A percentile compares a stretch with the other conserved stretches of the same genome.
Conservation (phyloP, 1,140 invertebrate genomes). For the Amyelois transitella region DNA sequence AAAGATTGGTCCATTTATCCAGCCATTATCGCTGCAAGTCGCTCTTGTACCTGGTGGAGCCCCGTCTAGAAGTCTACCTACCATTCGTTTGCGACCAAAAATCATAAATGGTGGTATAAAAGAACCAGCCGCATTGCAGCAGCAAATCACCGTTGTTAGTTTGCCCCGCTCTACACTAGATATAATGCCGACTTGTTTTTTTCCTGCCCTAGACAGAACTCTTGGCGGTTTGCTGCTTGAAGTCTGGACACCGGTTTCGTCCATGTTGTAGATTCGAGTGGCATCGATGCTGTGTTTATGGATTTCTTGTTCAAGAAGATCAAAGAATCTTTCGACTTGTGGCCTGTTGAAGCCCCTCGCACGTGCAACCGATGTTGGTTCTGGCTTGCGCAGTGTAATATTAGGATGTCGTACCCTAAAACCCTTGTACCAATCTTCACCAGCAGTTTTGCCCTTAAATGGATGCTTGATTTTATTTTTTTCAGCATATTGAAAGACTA, state of each 20-base stretch:
- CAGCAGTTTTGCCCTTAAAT: too few relatives aligned
- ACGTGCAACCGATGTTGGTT: too few relatives aligned
- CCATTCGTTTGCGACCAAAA: conserved; percentile 36
- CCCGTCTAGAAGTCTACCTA: background rate
- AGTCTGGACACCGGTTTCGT: conserved; percentile 19
- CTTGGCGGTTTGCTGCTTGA: conserved; percentile 30
- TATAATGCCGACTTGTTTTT: conserved; percentile 24
- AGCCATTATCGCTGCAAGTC: background rate
- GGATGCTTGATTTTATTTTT: too few relatives aligned
- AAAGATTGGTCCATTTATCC: background rate
- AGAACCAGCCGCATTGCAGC: conserved; percentile 24
- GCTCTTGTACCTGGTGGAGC: background rate
- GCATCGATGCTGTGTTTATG: conserved; percentile 20
- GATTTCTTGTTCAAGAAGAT: too few relatives aligned
- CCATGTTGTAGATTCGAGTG: conserved; percentile 1
- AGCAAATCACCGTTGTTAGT: conserved; percentile 27
- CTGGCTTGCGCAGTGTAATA: too few relatives aligned
- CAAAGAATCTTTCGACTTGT: too few relatives aligned
- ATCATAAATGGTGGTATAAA: conserved; percentile 36
- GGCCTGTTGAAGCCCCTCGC: too few relatives aligned
- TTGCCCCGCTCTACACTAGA: conserved; percentile 30
- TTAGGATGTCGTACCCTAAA: too few relatives aligned
- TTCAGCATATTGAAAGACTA: too few relatives aligned
- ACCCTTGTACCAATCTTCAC: too few relatives aligned
- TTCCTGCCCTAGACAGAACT: conserved; percentile 27